Percentiles rank a stretch among this genome's conserved stretches.
Evolutionary conservation across 2,888 invertebrate genomes (phyloP).

Genomic region (Aphidoletes aphidimyza): DNA sequence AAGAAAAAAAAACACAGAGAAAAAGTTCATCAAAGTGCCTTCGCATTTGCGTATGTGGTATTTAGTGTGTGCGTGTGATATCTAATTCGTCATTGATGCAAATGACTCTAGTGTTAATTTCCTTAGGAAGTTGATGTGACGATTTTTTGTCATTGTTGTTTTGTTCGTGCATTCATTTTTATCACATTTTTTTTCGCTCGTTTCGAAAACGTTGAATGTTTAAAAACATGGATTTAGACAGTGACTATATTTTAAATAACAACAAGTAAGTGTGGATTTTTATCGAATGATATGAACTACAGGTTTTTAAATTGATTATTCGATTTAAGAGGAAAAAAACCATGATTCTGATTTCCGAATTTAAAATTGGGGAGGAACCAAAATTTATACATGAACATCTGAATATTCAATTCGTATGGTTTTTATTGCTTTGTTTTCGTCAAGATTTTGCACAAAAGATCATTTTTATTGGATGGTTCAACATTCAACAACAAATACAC

Average conservation of each 20-base stretch:
- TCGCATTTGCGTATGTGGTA: not conserved
- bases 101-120: slow-evolving; percentile 23
- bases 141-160: not conserved
- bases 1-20: not conserved
- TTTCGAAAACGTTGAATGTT: not conserved
- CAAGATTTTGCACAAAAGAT: not conserved
- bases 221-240: slow-evolving; percentile 54
- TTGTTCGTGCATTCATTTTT: not conserved
- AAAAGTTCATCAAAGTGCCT: not conserved
- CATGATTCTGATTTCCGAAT: not conserved
- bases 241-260: slow-evolving; percentile 36
- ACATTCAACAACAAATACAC: too few relatives aligned
- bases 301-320: not conserved
- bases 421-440: slow-evolving; percentile 4
- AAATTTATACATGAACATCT: not conserved
- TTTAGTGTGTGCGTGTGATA: not conserved
- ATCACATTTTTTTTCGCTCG: not conserved
- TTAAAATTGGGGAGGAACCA: not conserved
- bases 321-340: not conserved
- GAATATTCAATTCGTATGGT: slow-evolving; percentile 4
- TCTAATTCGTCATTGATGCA: slow-evolving; percentile 28
- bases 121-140: not conserved
- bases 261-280: slow-evolving; percentile 19
- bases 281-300: not conserved
- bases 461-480: not conserved